Percentiles rank a stretch among this genome's conserved stretches.
Conservation (phyloP, 35 echinoderm and acorn worm genomes). For the Eucidaris tribuloides region DNA sequence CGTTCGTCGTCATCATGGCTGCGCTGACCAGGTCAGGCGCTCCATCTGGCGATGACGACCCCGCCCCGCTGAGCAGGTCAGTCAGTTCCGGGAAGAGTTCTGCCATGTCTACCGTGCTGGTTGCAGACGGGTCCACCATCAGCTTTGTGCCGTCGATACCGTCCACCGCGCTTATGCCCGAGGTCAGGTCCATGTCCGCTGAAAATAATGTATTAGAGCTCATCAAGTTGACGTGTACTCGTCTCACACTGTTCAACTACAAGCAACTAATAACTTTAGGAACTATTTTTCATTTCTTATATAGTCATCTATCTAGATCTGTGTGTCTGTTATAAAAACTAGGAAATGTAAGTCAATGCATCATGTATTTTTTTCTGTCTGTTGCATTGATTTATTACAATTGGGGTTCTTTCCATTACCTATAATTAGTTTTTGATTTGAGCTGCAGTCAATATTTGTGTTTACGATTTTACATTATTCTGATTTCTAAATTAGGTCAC, state of each 20-base stretch:
- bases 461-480: not conserved
- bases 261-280: not conserved
- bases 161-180: slow-evolving; percentile 20
- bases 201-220: not conserved
- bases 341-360: not conserved
- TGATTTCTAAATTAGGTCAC: not conserved
- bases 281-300: not conserved
- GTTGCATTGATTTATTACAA: not conserved
- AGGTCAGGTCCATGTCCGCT: slow-evolving; percentile 44
- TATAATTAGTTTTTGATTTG: not conserved
- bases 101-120: slow-evolving; percentile 29
- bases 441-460: not conserved
- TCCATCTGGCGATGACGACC: not conserved
- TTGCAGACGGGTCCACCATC: slow-evolving; percentile 38
- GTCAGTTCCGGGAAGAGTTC: slow-evolving; percentile 57
- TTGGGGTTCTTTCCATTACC: not conserved
- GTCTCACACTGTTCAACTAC: not conserved
- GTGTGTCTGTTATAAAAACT: not conserved
- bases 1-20: not conserved
- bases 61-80: not conserved
- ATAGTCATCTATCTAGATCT: not conserved
- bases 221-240: not conserved
- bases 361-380: not conserved
- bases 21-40: not conserved
- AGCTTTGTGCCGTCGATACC: slow-evolving; percentile 27